Base-by-base conservation (phyloP, 2,888 invertebrate genomes). In the Ophioninae sp. region DNA sequence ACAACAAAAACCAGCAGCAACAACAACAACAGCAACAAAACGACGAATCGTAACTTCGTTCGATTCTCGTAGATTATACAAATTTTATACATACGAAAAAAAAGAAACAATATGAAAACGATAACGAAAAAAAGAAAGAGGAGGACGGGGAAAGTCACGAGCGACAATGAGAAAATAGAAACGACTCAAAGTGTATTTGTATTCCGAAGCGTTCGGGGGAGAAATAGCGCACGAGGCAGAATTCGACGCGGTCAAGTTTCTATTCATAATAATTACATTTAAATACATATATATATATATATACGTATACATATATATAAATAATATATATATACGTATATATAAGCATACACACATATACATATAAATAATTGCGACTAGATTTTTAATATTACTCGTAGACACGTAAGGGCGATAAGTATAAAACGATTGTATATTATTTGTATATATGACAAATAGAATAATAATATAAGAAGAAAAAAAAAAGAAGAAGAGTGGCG, bases 371-470 rank as follows among this genome's bases (percentile, higher is more conserved):
- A 90, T 87, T 88, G 86, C 88, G 85, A 87, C 84, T 90, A 89
- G 89, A 87, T 91, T 90, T 90, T 89, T 81, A 90, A 88, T 88
- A 89, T 89, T 89, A 88, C 84, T 87, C 85, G 79, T 86, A 86
- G 67, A 86, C 80, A 85, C 70, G 30, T 70, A 82, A 80, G 65
- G 59, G 68, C 59, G 75, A 83, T 69, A 39, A 75, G 72, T 72
- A 79, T 20, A 44, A 81, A 85, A 84, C 88, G 87, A 88, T 86
- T 90, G 90, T 95, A 94, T 95, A 94, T 94, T 94, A 94, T 94
- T 94, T 95, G 95, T 95, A 95, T 93, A 95, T 94, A 95, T 89
- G 93, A 93, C 94, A 94, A 94, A 94, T 93, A 94, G 94, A 95
- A 94, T 94, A 94, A 94, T 94, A 94, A 94, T 94, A 93, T 93